Evolutionary conservation across 2,888 invertebrate genomes (phyloP), one percentile per base, ranked within the genome.

Genomic region (Phyllotreta cruciferae): DNA sequence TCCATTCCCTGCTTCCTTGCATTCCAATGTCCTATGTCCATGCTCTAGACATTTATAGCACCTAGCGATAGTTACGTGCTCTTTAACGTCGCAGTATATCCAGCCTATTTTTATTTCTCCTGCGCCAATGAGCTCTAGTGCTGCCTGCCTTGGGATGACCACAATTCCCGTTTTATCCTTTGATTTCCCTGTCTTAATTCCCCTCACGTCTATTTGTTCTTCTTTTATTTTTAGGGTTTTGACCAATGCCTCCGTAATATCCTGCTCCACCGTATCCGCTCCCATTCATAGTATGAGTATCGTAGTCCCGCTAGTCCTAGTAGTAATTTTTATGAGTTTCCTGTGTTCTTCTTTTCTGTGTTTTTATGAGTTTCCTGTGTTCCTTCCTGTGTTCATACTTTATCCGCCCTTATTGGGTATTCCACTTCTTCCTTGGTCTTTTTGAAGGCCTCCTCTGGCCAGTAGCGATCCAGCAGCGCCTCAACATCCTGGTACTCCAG

Each of bases 31-130:
- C 37, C 11, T 56, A 44, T 62, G 62, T 6, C 52, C 62, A 13
- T 50, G 56, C 10, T 36, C 38, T 7, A 50, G 42, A 35, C 61
- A 55, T 10, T 47, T 54, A 13, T 11, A 37, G 14, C 47, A 37
- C 4, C 52, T 44, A 13, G 13, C 45, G 6, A 56, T 35, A 34
- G 42, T 13, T 34, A 56, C 42, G 24, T n/a, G 41, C 14, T 14
- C 13, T 38, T 42, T 35, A 42, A 60, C 5, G 10, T 24, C 24
- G 24, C 24, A 24, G 4, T 4, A 5, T 10, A 34, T n/a, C 60
- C 52, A 53, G 8, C 58, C 58, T 7, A 58, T 58, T 9, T 58
- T 58, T 3, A 58, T 50, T 10, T 13, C 50, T 2, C 58, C 58
- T n/a, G 34, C 42, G 9, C 34, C 24, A 24, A 56, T 39, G 34